These are phyloP conservation scores for Erythrolamprus reginae DNA, from an alignment of 2,113 vertebrate genomes.

Conservation along the genomic window DNA sequence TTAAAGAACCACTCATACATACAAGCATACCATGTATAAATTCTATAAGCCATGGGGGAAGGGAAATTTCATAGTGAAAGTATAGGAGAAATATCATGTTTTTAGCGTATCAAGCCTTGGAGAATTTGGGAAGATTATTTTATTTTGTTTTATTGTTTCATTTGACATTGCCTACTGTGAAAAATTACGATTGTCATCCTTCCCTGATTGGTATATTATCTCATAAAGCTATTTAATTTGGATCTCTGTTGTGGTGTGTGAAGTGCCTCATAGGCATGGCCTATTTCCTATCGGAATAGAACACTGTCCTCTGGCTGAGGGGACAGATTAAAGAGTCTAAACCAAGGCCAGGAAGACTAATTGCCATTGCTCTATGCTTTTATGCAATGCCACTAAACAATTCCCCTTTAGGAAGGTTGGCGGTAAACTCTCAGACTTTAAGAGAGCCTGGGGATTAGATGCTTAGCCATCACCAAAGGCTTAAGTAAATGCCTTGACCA, in stretches of 20 bases:
- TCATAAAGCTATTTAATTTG: not conserved
- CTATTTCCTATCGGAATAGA: not conserved
- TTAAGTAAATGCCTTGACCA: not conserved
- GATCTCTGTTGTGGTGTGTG: not conserved
- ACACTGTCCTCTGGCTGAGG: not conserved
- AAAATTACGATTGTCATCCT: not conserved
- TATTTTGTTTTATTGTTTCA: not conserved
- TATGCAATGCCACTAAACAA: not conserved
- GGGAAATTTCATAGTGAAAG: not conserved
- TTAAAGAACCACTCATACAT: no score
- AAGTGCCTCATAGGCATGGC: not conserved
- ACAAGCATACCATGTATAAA: no score
- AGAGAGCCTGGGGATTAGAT: not conserved
- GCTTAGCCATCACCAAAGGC: not conserved
- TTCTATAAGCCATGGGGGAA: no score
- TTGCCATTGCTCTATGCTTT: not conserved
- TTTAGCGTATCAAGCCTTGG: not conserved
- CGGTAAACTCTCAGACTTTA: not conserved
- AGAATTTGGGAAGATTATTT: not conserved
- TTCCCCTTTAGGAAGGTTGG: not conserved
- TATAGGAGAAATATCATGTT: not conserved
- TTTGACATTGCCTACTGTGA: not conserved
- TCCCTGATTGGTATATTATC: not conserved
- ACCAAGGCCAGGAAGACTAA: not conserved
- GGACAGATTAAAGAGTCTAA: not conserved